Percentiles rank a stretch among this genome's conserved stretches.
Evolutionary conservation across 2,797 vertebrate genomes (phyloP).

Genomic region (Cuniculus paca): DNA sequence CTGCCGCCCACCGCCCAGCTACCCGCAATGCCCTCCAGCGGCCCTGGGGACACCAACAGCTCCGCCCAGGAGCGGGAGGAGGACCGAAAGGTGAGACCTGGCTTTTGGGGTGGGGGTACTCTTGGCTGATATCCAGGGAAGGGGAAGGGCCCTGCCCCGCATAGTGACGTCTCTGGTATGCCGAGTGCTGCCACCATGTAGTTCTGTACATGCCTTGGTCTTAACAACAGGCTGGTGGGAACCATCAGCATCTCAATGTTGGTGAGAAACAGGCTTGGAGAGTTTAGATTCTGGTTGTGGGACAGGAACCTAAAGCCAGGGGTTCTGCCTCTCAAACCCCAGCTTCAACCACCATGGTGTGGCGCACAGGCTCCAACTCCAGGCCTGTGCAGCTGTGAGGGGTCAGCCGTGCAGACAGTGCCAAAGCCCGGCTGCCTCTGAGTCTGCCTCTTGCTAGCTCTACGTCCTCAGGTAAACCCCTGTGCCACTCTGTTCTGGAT

Average conservation of each 20-base stretch:
- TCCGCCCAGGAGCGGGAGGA: slow-evolving; percentile 82
- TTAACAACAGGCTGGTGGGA: neutral
- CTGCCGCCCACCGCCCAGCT: slow-evolving; percentile 81
- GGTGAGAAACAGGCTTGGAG: neutral
- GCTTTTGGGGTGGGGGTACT: neutral
- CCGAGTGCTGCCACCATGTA: neutral
- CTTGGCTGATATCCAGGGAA: neutral
- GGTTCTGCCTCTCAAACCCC: neutral
- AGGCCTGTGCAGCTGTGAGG: neutral
- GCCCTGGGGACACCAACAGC: slow-evolving; percentile 83
- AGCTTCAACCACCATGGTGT: neutral
- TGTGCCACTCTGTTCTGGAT: neutral
- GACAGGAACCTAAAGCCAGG: neutral
- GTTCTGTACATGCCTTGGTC: neutral
- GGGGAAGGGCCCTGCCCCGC: neutral
- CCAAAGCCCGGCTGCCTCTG: neutral
- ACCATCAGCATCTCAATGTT: neutral
- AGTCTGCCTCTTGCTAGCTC: neutral
- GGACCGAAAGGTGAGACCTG: slow-evolving; percentile 82
- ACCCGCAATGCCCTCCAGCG: slow-evolving; percentile 83
- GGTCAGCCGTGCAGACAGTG: neutral
- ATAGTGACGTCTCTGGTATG: fast-evolving
- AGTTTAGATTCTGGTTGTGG: neutral
- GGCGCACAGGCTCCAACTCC: neutral
- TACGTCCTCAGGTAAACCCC: neutral